Percentiles rank a stretch among this genome's conserved stretches.
phyloP scores from a whole-genome alignment of 2,113 vertebrate species.

The Hystrix brachyura region DNA sequence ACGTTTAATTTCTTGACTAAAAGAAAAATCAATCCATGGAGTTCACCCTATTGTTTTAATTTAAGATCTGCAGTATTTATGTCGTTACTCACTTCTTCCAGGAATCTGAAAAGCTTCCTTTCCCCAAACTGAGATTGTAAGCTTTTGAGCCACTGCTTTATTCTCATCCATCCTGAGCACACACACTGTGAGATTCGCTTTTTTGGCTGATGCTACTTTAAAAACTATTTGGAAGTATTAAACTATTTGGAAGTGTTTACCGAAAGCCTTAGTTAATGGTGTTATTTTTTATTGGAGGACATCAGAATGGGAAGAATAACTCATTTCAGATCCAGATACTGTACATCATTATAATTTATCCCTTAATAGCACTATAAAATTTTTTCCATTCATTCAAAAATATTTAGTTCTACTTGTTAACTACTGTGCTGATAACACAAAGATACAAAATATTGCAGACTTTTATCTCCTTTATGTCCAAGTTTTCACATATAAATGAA shows the following conservation, averaged over 20 bases:
- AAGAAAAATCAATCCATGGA: neutral
- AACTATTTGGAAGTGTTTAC: conserved; percentile 34
- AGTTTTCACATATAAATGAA: conserved; percentile 47
- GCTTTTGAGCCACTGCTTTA: neutral
- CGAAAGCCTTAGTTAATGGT: neutral
- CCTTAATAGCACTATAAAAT: neutral
- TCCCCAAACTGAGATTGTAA: neutral
- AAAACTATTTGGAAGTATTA: neutral
- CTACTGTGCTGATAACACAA: neutral
- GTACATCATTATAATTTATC: conserved; percentile 24
- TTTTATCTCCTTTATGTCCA: conserved; percentile 19
- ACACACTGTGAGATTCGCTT: neutral
- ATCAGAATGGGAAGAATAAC: neutral
- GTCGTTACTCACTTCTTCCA: neutral
- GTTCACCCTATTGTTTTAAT: conserved; percentile 60
- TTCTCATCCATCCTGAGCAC: neutral
- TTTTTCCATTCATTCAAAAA: conserved; percentile 44
- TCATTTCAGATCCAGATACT: conserved; percentile 39
- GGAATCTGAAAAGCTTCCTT: conserved; percentile 32
- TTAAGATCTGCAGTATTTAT: conserved; percentile 20
- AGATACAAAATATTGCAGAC: conserved; percentile 25
- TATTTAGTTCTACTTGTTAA: conserved; percentile 35
- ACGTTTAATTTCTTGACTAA: conserved; percentile 53
- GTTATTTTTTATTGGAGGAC: neutral
- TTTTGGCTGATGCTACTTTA: conserved; percentile 43